Evolutionary conservation across 2,888 invertebrate species (phyloP), one percentile per base, ranked within the genome.

Genomic region (Scaptomyza reducta): DNA sequence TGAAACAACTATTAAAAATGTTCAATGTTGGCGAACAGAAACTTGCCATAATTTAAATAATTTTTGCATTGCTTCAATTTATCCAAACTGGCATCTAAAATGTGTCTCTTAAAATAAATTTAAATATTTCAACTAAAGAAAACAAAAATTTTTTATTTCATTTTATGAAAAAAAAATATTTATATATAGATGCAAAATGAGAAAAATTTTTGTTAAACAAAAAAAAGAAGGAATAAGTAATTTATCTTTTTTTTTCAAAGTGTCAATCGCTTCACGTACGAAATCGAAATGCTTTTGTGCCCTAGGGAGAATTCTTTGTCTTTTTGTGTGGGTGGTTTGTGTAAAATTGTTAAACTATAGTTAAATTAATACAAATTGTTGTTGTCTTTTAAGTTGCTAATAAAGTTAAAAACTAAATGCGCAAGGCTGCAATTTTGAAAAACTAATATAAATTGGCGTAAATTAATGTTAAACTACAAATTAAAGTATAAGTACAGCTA

Each of bases 251-350:
- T 31, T 44, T 45, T 31, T 41, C 46, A 35, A 56, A 56, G 29
- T 46, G 18, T 45, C 40, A 53, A 51, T 63, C 47, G 59, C 22
- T 22, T 22, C 22, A 22, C 71, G 66, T 67, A 75, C 53, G 55
- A 75, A 69, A 70, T 56, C 49, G 50, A 76, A 79, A 66, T 66
- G 66, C 72, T 68, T 71, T 89, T 89, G 90, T 79, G 89, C 87
- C 84, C 89, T 88, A 76, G 79, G 88, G 89, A 89, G 88, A 90
- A 88, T 89, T 89, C 89, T 90, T 89, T 86, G 88, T 89, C 82
- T 87, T 80, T 78, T 73, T 54, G 22, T 22, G 5, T 44, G 14
- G 38, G 18, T 49, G 14, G 14, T 67, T 18, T 69, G 51, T 62
- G 54, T 67, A 72, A 63, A 61, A 64, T 67, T 72, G 56, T 78